Base-by-base conservation (phyloP, 2,113 vertebrate genomes). In the Cheirogaleus medius region DNA sequence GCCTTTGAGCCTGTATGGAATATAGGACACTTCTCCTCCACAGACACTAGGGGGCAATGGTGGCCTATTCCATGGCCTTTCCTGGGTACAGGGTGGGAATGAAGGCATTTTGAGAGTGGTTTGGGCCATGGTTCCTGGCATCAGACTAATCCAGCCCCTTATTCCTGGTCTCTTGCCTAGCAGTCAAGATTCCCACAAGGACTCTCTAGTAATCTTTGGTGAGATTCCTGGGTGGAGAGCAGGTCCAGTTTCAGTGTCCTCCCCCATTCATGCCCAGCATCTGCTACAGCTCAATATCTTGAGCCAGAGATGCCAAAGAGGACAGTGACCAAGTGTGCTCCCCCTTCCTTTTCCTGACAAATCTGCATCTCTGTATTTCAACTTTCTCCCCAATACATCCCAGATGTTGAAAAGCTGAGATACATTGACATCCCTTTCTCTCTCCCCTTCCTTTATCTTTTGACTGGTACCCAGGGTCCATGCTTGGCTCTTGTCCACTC, bases 21-120 rank as follows among this genome's bases (percentile, higher is more conserved):
- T 88, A n/a, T 44, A 69, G 32, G 25, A 49, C n/a, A 95, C 12
- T 96, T 73, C 8, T 88, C 18, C 76, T 88, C 23, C 68, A 85
- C 4, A 87, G 63, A 80, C 81, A 92, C 56, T 82, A 97, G 87
- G 27, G 52, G 11, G 58, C 44, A 95, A 87, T 91, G 47, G 37
- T 78, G 69, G 85, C 20, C 21, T 91, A 95, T 25, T 82, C 37
- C 18, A 69, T 23, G 52, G 25, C 3, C 23, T 74, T 92, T 90
- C 15, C 52, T 90, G 42, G 29, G 2, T 39, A 37, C 6, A 23
- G 6, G 3, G 58, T 71, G 2, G 76, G 9, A 10, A 8, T 69
- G 15, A 94, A 2, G 58, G 9, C 17, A 92, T 91, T 85, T 85
- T 90, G 44, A 47, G 15, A 94, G 54, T 77, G 44, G 4, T 23